These are phyloP conservation scores for Todiramphus chloris DNA, from an alignment of 2,113 vertebrate species.

Conservation along the genomic window DNA sequence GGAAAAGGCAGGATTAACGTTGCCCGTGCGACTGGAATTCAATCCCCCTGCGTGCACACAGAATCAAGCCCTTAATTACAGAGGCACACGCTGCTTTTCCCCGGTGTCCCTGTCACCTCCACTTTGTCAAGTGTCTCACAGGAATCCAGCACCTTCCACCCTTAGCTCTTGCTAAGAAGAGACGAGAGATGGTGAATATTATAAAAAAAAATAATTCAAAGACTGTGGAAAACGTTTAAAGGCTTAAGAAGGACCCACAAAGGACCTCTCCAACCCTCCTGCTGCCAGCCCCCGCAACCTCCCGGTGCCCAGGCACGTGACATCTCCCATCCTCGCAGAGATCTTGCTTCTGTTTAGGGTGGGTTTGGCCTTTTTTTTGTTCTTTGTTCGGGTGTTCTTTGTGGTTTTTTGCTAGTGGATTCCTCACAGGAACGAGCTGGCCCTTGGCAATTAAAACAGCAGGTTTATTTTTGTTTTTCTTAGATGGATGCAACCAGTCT, in stretches of 20 bases:
- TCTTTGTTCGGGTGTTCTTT: neutral
- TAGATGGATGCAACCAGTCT: neutral
- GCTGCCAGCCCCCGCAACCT: neutral
- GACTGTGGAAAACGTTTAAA: neutral
- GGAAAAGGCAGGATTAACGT: neutral
- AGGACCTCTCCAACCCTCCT: no score
- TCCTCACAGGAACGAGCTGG: neutral
- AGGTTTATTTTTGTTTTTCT: neutral
- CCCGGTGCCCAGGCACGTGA: neutral
- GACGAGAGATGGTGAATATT: neutral
- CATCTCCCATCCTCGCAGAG: neutral
- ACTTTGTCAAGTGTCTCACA: neutral
- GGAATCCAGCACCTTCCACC: neutral
- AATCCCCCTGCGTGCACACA: accelerated
- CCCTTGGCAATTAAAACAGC: neutral
- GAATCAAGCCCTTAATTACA: neutral
- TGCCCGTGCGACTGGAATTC: neutral
- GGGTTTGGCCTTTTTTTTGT: neutral
- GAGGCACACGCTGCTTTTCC: neutral
- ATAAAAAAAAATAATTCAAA: neutral
- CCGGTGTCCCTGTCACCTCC: neutral
- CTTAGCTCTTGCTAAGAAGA: neutral
- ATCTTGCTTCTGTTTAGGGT: accelerated
- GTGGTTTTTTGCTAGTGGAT: accelerated
- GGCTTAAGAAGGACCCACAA: neutral